These are phyloP conservation scores for Helostoma temminkii DNA, from an alignment of 2,797 vertebrate species.

Conservation along the genomic window DNA sequence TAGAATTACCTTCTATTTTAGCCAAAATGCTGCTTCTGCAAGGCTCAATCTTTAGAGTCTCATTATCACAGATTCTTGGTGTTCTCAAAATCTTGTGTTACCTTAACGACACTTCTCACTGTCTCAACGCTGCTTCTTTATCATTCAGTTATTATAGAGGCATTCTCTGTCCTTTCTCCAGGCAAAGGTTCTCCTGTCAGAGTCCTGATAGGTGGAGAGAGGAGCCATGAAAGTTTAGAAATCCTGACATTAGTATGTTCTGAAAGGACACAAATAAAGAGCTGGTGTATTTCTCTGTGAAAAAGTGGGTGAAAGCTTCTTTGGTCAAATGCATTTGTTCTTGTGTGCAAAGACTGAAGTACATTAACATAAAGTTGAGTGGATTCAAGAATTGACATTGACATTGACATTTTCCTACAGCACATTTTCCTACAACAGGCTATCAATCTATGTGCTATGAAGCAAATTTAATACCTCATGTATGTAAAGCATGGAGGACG, in stretches of 20 bases:
- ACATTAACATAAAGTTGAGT: constrained; percentile 11
- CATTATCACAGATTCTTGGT: no score
- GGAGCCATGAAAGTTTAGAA: background rate
- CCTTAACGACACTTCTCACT: no score
- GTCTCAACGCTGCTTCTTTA: background rate
- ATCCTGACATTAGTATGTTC: background rate
- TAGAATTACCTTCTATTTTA: background rate
- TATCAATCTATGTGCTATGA: background rate
- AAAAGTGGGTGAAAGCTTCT: constrained; percentile 1
- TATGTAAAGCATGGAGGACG: no score
- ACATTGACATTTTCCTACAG: no score
- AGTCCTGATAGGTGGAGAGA: no score
- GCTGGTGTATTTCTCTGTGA: background rate
- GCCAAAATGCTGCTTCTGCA: background rate
- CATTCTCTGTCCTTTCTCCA: background rate
- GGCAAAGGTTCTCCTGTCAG: background rate
- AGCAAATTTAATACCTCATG: no score
- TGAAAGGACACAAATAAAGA: background rate
- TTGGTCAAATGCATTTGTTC: constrained; percentile 17
- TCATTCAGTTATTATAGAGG: background rate
- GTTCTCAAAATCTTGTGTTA: no score
- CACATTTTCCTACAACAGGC: background rate
- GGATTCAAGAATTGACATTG: constrained; percentile 25
- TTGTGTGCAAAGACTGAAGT: background rate
- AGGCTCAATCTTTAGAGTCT: background rate